A percentile compares a stretch with the other conserved stretches of the same genome.
These are phyloP conservation scores for Lepeophtheirus salmonis DNA, from an alignment of 1,140 invertebrate genomes.

Conservation along the genomic window DNA sequence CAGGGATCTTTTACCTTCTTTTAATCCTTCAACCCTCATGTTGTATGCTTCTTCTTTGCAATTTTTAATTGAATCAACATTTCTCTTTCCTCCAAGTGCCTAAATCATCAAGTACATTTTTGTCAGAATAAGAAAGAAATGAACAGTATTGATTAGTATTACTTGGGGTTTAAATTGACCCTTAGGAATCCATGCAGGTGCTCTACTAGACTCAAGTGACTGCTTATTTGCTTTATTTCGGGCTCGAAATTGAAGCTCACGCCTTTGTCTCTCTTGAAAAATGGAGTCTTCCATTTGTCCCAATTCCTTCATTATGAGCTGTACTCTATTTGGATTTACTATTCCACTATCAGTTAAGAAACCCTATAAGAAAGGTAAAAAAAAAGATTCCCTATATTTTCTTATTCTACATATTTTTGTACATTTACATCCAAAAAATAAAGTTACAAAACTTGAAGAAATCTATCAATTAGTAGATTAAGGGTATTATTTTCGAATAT, in stretches of 20 bases:
- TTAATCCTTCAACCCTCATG: constrained; percentile 22
- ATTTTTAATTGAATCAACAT: constrained; percentile 22
- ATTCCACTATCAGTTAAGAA: constrained; percentile 86
- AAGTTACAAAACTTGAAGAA: too few species aligned
- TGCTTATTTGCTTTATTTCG: constrained; percentile 45
- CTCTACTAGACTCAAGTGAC: not conserved
- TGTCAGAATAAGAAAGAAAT: not conserved
- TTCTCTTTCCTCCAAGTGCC: constrained; percentile 10
- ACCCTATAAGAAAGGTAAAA: constrained; percentile 38
- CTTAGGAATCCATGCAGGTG: constrained; percentile 39
- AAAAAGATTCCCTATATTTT: not conserved
- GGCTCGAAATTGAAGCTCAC: constrained; percentile 57
- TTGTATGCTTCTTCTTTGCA: constrained; percentile 26
- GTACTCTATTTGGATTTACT: constrained; percentile 74
- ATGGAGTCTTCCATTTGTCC: constrained; percentile 93
- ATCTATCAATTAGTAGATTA: too few species aligned
- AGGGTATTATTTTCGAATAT: too few species aligned
- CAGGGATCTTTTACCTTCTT: constrained; percentile 20
- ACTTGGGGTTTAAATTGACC: constrained; percentile 51
- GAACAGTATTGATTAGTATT: too few species aligned
- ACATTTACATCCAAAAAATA: too few species aligned
- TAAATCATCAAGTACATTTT: not conserved
- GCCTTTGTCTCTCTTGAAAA: constrained; percentile 72
- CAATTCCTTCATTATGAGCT: constrained; percentile 79
- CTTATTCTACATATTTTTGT: too few species aligned